These are phyloP conservation scores for Pelodytes ibericus DNA, from an alignment of 2,797 vertebrate species.

Conservation along the genomic window DNA sequence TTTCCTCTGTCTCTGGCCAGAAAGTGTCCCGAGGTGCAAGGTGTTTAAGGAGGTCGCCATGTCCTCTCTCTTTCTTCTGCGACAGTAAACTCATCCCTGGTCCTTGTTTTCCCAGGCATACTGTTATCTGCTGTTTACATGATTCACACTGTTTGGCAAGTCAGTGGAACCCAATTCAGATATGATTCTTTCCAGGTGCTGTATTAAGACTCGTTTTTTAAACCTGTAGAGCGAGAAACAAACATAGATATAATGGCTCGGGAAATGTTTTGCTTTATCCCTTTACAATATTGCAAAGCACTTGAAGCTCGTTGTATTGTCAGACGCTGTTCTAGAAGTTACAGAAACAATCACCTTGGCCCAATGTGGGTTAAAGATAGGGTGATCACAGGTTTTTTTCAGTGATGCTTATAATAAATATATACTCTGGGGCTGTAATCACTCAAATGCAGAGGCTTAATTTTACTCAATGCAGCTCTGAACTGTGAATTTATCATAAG, in stretches of 20 bases:
- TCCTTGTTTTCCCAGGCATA: slow-evolving; percentile 58
- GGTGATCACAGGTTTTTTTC: too few species aligned
- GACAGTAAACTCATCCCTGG: slow-evolving; percentile 66
- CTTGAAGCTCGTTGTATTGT: too few species aligned
- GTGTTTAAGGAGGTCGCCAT: slow-evolving; percentile 61
- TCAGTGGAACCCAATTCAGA: slow-evolving; percentile 80
- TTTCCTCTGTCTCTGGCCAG: slow-evolving; percentile 67
- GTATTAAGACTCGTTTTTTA: slow-evolving; percentile 97
- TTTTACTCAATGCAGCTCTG: too few species aligned
- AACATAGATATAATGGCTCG: not conserved
- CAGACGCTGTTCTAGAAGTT: too few species aligned
- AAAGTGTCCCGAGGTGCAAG: slow-evolving; percentile 65
- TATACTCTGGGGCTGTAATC: too few species aligned
- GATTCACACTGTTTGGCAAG: slow-evolving; percentile 76
- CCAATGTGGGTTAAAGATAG: too few species aligned
- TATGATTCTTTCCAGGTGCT: slow-evolving; percentile 89
- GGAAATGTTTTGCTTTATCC: not conserved
- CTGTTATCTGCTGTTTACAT: slow-evolving; percentile 83
- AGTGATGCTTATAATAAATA: too few species aligned
- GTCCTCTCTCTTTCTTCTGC: slow-evolving; percentile 64
- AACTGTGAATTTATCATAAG: too few species aligned
- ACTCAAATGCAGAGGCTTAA: too few species aligned
- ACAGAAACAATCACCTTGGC: too few species aligned
- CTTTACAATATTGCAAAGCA: not conserved
- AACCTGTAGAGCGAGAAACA: slow-evolving; percentile 77